Evolutionary conservation across 2,113 vertebrate genomes (phyloP), one percentile per base, ranked within the genome.

Genomic region (Chroicocephalus ridibundus): DNA sequence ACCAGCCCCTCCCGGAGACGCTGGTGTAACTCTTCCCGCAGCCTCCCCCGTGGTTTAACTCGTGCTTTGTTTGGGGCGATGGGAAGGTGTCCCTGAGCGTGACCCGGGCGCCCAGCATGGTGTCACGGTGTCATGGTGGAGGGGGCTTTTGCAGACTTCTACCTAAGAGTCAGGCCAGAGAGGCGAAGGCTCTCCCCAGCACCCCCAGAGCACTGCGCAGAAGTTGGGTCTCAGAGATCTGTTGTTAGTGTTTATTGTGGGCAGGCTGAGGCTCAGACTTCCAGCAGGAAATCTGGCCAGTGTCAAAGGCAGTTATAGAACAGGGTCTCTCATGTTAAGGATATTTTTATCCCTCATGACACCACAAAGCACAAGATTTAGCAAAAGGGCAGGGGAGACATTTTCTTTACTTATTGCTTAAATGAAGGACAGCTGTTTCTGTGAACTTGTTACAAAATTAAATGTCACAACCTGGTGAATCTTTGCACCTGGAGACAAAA

Each of bases 41-140:
- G 47, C 74, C 47, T 11, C 66, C 47, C n/a, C 31, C 2, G 1
- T 2, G 55, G 8, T 29, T 55, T 2, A 1, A 1, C 13, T 5
- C 1, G 0, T 2, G 60, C 26, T 38, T 19, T 2, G 0, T 3
- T 13, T 42, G 62, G 40, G 38, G 60, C 2, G 0, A 6, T 3
- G 51, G 61, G 51, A 13, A 44, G 44, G 27, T 4, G 3, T 9
- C 32, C 13, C 49, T 1, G 75, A 32, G 51, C 10, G 0, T 9
- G 52, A 9, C 18, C 51, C 1, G 47, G 11, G 34, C 6, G 47
- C 62, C 12, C 58, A 10, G 62, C 40, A 0, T 5, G 1, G 40
- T 31, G 62, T 42, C 62, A 38, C 11, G 21, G 14, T 11, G 15
- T 7, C 22, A 0, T 0, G 24, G 20, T 2, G 32, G 11, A 68